Conservation (phyloP, 2,888 invertebrate species). For the Tiphia femorata region DNA sequence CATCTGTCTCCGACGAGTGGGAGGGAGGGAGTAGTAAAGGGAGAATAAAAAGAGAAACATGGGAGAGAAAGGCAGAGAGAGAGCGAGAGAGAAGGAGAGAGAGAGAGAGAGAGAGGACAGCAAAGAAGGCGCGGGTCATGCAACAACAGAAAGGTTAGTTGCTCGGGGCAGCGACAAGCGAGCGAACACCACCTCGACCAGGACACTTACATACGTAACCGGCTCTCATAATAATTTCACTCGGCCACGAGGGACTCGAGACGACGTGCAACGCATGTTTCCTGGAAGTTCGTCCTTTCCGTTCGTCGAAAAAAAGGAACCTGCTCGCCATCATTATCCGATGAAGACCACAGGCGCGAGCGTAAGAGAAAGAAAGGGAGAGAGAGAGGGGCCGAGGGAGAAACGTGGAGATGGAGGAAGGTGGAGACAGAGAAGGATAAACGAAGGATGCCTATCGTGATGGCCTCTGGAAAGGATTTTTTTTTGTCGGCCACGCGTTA, state of each 20-base stretch:
- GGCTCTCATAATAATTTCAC: conserved; percentile 61
- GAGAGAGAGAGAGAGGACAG: conserved; percentile 38
- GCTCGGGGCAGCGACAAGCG: conserved; percentile 64
- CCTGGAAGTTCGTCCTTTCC: conserved; percentile 44
- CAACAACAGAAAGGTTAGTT: conserved; percentile 66
- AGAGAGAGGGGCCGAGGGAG: conserved; percentile 8
- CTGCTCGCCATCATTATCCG: conserved; percentile 14
- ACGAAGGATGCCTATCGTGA: conserved; percentile 10
- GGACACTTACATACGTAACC: conserved; percentile 54
- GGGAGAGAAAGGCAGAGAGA: conserved; percentile 19
- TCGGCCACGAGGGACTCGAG: conserved; percentile 35
- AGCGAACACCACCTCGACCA: conserved; percentile 59
- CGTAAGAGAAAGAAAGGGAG: not conserved
- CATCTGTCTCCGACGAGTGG: conserved; percentile 37
- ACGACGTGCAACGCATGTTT: conserved; percentile 39
- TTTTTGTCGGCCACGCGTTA: not conserved
- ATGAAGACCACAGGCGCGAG: not conserved
- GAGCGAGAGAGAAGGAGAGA: conserved; percentile 22
- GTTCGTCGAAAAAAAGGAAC: conserved; percentile 8
- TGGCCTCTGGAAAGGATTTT: not conserved
- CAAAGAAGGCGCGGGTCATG: conserved; percentile 62
- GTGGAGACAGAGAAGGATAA: not conserved
- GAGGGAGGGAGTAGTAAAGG: conserved; percentile 8
- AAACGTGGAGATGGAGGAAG: not conserved
- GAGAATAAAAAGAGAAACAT: conserved; percentile 3